Conservation (phyloP, 2,113 vertebrate genomes). For the Dasypus novemcinctus region DNA sequence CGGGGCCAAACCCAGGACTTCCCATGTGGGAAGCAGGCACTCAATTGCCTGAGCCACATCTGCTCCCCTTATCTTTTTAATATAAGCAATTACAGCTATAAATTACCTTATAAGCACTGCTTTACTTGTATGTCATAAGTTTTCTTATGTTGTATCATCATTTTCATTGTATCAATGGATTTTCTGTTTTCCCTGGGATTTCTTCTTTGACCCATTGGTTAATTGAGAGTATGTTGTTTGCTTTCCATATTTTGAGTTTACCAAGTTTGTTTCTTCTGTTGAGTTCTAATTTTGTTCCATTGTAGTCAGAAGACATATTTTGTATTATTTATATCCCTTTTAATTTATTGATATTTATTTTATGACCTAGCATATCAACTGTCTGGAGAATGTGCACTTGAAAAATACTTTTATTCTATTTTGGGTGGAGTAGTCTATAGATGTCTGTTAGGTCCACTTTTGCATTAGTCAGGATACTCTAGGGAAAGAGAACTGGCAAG, state of each 20-base stretch:
- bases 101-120: neutral
- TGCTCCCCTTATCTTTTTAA: neutral
- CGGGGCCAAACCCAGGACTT: too few species aligned
- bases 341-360: neutral
- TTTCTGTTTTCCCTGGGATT: neutral
- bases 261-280: neutral
- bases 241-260: neutral
- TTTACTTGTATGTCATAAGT: neutral
- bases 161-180: neutral
- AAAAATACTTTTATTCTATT: neutral
- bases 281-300: neutral
- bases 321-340: neutral
- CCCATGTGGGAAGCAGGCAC: too few species aligned
- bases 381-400: neutral
- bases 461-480: too few species aligned
- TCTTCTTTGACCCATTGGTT: neutral
- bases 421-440: neutral
- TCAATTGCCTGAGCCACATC: neutral
- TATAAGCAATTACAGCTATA: neutral
- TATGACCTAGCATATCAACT: neutral
- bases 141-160: neutral
- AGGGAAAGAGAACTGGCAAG: too few species aligned
- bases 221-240: neutral
- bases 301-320: neutral
- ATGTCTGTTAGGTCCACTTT: neutral